A percentile compares a stretch with the other conserved stretches of the same genome.
Evolutionary conservation across 1,140 invertebrate species (phyloP).

Genomic region (Drosophila sucinea): DNA sequence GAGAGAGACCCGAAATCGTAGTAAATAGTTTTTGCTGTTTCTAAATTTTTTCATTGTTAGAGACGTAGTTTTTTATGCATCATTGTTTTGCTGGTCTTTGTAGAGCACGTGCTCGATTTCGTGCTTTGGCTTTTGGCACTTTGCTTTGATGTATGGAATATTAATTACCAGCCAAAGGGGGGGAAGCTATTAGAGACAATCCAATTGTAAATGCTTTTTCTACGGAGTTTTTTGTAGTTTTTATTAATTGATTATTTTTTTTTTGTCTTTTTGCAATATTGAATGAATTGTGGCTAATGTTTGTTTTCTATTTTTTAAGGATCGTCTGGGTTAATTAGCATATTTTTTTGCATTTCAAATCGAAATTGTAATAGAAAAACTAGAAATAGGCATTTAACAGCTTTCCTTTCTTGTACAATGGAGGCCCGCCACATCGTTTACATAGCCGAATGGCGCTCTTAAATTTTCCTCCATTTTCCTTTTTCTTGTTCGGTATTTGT

Average conservation of each 20-base stretch:
- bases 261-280: neutral
- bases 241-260: neutral
- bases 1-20: slow-evolving; percentile 25
- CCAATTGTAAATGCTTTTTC: too few species aligned
- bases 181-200: neutral
- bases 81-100: slow-evolving; percentile 25
- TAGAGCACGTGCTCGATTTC: slow-evolving; percentile 57
- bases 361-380: slow-evolving; percentile 33
- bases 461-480: slow-evolving; percentile 47
- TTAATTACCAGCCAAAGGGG: neutral
- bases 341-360: slow-evolving; percentile 39
- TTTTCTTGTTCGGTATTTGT: slow-evolving; percentile 19
- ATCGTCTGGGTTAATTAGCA: too few species aligned
- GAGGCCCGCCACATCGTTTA: slow-evolving; percentile 40
- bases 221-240: too few species aligned
- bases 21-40: slow-evolving; percentile 54
- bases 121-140: slow-evolving; percentile 11
- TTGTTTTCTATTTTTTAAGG: neutral
- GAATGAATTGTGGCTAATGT: neutral
- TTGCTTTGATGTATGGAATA: slow-evolving; percentile 5
- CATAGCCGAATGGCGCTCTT: slow-evolving; percentile 67
- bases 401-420: slow-evolving; percentile 61
- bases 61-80: slow-evolving; percentile 45
- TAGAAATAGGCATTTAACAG: slow-evolving; percentile 57
- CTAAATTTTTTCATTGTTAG: slow-evolving; percentile 42